These are phyloP conservation scores for Gobiocypris rarus DNA, from an alignment of 2,113 vertebrate genomes.

Conservation along the genomic window DNA sequence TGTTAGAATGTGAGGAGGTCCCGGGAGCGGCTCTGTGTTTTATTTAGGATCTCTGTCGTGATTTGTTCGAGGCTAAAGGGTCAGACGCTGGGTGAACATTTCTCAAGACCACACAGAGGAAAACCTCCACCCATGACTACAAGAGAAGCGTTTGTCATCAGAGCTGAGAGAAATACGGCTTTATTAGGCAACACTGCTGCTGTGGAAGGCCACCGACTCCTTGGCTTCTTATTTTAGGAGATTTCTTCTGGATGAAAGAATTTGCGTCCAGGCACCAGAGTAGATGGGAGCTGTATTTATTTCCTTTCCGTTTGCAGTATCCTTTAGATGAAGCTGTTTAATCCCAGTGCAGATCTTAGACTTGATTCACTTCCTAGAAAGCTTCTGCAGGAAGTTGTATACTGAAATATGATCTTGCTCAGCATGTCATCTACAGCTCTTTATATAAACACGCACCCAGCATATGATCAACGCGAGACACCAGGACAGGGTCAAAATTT, in stretches of 20 bases:
- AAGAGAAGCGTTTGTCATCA: not conserved
- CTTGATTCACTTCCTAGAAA: not conserved
- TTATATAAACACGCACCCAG: no score
- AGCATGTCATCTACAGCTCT: not conserved
- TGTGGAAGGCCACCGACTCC: not conserved
- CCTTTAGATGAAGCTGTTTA: not conserved
- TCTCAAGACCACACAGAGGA: constrained; percentile 5
- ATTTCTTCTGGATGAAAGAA: not conserved
- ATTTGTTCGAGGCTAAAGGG: not conserved
- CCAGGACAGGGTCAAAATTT: no score
- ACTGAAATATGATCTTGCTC: not conserved
- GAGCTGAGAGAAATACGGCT: not conserved
- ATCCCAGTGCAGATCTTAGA: not conserved
- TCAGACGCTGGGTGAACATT: not conserved
- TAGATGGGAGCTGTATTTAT: not conserved
- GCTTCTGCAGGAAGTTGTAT: not conserved
- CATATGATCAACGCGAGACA: no score
- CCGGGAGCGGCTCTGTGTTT: constrained; percentile 41
- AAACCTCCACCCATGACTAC: not conserved
- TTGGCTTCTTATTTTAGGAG: not conserved
- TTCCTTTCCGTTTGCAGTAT: not conserved
- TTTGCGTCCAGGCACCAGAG: not conserved
- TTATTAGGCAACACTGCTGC: not conserved
- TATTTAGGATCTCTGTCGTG: not conserved
- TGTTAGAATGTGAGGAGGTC: constrained; percentile 68